Evolutionary conservation across 2,888 invertebrate species (phyloP).

Genomic region (Blastobasis lacticolella): DNA sequence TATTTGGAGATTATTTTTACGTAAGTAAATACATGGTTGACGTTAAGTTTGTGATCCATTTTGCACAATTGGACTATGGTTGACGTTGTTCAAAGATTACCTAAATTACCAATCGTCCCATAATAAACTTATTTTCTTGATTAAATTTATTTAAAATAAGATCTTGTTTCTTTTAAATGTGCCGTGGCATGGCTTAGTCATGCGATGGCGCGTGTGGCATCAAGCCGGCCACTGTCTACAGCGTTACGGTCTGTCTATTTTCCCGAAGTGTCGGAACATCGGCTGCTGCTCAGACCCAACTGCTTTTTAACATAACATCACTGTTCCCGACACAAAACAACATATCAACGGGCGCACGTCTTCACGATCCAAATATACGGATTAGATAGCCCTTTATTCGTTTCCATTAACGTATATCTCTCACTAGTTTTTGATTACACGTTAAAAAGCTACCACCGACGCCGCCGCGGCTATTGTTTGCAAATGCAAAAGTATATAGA

Average conservation of each 20-base stretch:
- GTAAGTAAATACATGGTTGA: too few relatives aligned
- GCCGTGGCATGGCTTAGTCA: neutral
- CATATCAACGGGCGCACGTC: constrained; percentile 38
- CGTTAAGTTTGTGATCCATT: too few relatives aligned
- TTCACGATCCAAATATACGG: constrained; percentile 34
- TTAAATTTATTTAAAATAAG: neutral
- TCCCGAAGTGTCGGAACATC: constrained; percentile 49
- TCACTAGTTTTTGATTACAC: constrained; percentile 30
- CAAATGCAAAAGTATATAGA: neutral
- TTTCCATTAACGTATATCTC: constrained; percentile 38
- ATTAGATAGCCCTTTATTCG: constrained; percentile 34
- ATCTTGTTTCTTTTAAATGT: neutral
- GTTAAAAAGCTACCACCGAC: constrained; percentile 10
- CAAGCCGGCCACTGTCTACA: constrained; percentile 30
- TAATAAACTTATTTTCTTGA: neutral
- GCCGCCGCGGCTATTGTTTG: neutral
- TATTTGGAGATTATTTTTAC: too few relatives aligned
- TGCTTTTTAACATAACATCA: constrained; percentile 56
- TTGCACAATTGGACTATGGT: too few relatives aligned
- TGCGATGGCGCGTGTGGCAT: constrained; percentile 22
- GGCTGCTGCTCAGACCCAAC: constrained; percentile 34
- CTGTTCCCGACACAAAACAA: constrained; percentile 53
- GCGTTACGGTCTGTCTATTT: constrained; percentile 52
- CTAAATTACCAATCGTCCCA: neutral
- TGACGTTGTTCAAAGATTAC: neutral